phyloP scores from a whole-genome alignment of 2,888 invertebrate species.

The Prostheceraeus crozeri region DNA sequence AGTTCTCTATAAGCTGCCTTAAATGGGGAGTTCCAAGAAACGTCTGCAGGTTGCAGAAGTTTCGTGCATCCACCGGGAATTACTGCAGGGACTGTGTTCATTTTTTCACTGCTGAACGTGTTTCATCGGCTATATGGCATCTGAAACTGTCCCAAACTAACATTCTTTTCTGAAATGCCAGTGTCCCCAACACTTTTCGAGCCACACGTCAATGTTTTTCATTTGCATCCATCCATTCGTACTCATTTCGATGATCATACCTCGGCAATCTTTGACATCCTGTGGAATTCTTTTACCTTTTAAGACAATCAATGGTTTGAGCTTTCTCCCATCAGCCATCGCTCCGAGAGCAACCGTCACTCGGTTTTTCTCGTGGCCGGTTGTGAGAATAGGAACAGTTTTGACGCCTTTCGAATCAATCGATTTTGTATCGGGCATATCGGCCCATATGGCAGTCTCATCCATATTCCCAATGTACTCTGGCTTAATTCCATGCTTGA shows the following conservation, averaged over 20 bases:
- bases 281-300: slow-evolving; percentile 35
- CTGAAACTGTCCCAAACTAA: slow-evolving; percentile 22
- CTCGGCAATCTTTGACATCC: too few species aligned
- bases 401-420: slow-evolving; percentile 40
- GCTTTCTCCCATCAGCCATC: slow-evolving; percentile 40
- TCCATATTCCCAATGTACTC: too few species aligned
- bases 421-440: slow-evolving; percentile 33
- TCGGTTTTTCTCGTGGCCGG: slow-evolving; percentile 42
- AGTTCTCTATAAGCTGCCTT: slow-evolving; percentile 10
- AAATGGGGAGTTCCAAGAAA: background rate
- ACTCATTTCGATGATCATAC: background rate
- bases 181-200: slow-evolving; percentile 36
- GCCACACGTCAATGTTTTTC: background rate
- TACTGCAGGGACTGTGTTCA: slow-evolving; percentile 31
- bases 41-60: slow-evolving; percentile 19
- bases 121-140: slow-evolving; percentile 28
- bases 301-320: slow-evolving; percentile 40
- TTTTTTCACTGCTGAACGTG: too few species aligned
- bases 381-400: slow-evolving; percentile 40
- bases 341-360: slow-evolving; percentile 42
- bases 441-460: slow-evolving; percentile 38
- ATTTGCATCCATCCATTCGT: slow-evolving; percentile 10
- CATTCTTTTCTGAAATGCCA: slow-evolving; percentile 11
- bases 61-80: slow-evolving; percentile 23
- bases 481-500: too few species aligned